A percentile compares a stretch with the other conserved stretches of the same genome.
Conservation (phyloP, 2,888 invertebrate genomes). For the Chirona hameri region DNA sequence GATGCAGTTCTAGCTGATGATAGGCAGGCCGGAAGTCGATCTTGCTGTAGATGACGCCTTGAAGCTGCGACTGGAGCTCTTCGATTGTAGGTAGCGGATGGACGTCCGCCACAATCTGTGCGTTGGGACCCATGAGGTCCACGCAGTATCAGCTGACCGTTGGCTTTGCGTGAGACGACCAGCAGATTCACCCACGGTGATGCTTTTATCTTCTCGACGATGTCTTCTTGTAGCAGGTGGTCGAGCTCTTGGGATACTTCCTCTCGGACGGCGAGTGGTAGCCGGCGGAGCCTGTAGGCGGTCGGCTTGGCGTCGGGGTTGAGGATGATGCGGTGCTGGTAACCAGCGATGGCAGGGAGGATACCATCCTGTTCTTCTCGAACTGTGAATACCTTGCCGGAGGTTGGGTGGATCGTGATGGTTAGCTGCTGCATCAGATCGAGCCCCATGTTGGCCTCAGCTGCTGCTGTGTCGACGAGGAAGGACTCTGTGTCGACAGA, state of each 20-base stretch:
- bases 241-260: background rate
- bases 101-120: background rate
- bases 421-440: no score
- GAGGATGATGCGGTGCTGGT: background rate
- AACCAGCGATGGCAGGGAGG: background rate
- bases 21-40: background rate
- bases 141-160: background rate
- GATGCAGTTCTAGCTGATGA: background rate
- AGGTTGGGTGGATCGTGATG: background rate
- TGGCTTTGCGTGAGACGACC: background rate
- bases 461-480: no score
- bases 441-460: no score
- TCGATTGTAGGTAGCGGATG: background rate
- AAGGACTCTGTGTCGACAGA: no score
- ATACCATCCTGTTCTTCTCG: background rate
- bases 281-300: background rate
- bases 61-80: background rate
- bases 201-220: background rate
- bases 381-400: background rate
- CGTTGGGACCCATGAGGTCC: background rate
- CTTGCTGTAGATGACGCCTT: background rate
- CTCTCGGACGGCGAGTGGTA: background rate
- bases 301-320: background rate
- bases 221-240: background rate
- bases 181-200: background rate